Conservation (phyloP, 1,140 invertebrate genomes). For the Drosophila varians region DNA sequence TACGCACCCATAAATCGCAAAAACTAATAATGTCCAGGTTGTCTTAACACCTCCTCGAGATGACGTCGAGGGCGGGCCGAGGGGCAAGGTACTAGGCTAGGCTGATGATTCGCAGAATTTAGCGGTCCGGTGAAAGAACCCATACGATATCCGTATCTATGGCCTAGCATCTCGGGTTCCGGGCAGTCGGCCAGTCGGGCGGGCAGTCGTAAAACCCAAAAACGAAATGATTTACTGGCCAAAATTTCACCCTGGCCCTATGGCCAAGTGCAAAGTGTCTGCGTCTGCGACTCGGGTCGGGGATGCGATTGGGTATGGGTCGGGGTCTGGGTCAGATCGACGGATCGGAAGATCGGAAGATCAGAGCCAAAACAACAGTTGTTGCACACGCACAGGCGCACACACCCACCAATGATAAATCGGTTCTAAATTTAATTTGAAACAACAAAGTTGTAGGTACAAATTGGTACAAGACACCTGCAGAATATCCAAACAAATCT, state of each 20-base stretch:
- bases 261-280: constrained; percentile 59
- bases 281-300: too few species aligned
- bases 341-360: not conserved
- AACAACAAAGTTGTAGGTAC: constrained; percentile 45
- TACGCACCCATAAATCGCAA: constrained; percentile 66
- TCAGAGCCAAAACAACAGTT: constrained; percentile 39
- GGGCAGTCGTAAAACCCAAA: constrained; percentile 60
- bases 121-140: constrained; percentile 11
- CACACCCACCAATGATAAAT: constrained; percentile 15
- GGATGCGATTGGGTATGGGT: too few species aligned
- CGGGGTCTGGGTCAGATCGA: constrained; percentile 34
- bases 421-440: constrained; percentile 45
- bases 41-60: constrained; percentile 61
- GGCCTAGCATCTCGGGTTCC: constrained; percentile 32
- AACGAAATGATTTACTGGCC: constrained; percentile 58
- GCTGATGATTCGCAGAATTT: constrained; percentile 67
- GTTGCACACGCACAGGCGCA: constrained; percentile 18
- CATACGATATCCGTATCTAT: constrained; percentile 10
- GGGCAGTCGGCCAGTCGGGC: constrained; percentile 47
- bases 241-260: constrained; percentile 53
- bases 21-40: constrained; percentile 76
- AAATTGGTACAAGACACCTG: constrained; percentile 47
- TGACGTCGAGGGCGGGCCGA: constrained; percentile 4
- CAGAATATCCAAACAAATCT: constrained; percentile 63
- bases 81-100: constrained; percentile 4